Percentiles rank a stretch among this genome's conserved stretches.
These are phyloP conservation scores for Nephrotoma flavescens DNA, from an alignment of 2,888 invertebrate species.

Conservation along the genomic window DNA sequence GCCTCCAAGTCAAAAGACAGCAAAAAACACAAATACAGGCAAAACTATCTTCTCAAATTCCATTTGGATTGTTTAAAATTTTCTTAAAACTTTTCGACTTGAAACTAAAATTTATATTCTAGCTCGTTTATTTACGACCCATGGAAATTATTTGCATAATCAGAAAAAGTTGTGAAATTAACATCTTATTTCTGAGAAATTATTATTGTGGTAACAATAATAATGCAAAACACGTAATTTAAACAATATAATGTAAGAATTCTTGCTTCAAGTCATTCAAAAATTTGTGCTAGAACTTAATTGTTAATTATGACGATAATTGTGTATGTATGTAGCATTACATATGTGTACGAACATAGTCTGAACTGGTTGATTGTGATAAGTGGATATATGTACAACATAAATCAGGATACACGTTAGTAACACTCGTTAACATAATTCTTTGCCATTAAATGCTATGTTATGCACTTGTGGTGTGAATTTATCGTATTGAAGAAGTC, in stretches of 20 bases:
- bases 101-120: not conserved
- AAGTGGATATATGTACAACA: not conserved
- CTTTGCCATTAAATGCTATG: no score
- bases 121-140: not conserved
- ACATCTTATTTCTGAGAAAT: not conserved
- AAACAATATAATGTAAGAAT: not conserved
- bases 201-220: not conserved
- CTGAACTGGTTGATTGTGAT: not conserved
- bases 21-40: not conserved
- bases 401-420: not conserved
- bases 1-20: not conserved
- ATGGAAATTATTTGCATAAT: not conserved
- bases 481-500: no score
- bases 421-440: not conserved
- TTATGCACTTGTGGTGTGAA: no score
- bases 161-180: not conserved
- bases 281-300: not conserved
- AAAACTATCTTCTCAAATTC: not conserved
- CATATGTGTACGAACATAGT: not conserved
- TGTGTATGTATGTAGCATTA: no score
- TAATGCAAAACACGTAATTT: not conserved
- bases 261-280: not conserved
- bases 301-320: not conserved
- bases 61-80: not conserved
- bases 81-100: not conserved